Conservation (phyloP, 2,113 vertebrate species). For the Argyrosomus japonicus region DNA sequence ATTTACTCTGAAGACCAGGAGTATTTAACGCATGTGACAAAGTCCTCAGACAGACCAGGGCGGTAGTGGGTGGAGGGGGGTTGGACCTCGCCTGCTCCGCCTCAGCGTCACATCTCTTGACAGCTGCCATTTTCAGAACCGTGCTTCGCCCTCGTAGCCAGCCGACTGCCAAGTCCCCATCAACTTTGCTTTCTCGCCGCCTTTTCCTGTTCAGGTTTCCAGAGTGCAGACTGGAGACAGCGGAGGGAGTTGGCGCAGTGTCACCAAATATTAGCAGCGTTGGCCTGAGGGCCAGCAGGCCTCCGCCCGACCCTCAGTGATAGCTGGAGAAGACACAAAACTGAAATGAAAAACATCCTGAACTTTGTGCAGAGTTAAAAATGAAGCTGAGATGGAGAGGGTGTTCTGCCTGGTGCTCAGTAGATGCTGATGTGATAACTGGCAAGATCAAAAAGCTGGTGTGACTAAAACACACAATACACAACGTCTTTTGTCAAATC, state of each 20-base stretch:
- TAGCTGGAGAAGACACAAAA: conserved; percentile 17
- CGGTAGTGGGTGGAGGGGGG: conserved; percentile 2
- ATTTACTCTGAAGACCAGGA: conserved; percentile 75
- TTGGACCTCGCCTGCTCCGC: conserved; percentile 40
- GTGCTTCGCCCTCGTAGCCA: conserved; percentile 43
- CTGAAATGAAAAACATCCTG: conserved; percentile 30
- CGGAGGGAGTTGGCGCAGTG: conserved; percentile 40
- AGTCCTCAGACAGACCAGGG: conserved; percentile 70
- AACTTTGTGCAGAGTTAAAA: conserved; percentile 22
- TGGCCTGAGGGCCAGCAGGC: conserved; percentile 32
- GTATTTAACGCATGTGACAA: conserved; percentile 79
- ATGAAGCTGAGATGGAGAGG: conserved; percentile 18
- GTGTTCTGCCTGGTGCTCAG: conserved; percentile 21
- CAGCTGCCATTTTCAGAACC: conserved; percentile 84
- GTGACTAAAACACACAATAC: background rate
- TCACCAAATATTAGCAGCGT: conserved; percentile 63
- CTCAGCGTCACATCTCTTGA: conserved; percentile 78
- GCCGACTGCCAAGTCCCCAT: conserved; percentile 66
- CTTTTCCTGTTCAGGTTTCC: conserved; percentile 66
- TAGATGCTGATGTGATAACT: background rate
- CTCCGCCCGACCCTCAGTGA: conserved; percentile 5
- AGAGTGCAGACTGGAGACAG: conserved; percentile 49
- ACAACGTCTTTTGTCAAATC: background rate
- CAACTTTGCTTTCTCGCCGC: conserved; percentile 60
- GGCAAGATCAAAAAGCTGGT: background rate